Evolutionary conservation across 2,113 vertebrate genomes (phyloP), one percentile per base, ranked within the genome.

Genomic region (Thamnaconus septentrionalis): DNA sequence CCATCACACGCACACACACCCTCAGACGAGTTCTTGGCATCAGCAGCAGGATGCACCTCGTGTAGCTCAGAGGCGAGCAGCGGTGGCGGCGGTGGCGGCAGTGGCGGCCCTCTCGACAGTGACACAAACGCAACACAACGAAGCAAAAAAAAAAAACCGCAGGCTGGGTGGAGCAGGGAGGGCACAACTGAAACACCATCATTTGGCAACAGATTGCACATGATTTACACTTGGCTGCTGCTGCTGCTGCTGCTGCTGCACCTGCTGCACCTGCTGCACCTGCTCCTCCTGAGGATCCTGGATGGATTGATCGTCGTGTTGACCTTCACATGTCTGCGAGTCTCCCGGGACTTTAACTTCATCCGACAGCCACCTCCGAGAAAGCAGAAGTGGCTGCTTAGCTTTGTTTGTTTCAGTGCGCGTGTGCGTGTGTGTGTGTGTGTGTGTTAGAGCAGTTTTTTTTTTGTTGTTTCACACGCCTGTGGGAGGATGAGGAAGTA

Each of bases 401-500:
- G 49, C 54, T 40, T n/a, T 8, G 8, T 55, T 70, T 73, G 59
- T 56, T 69, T 72, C 51, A 69, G 55, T 70, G 6, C 4, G 47
- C 5, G 12, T 56, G 70, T 57, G 60, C 41, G 50, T 55, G 53
- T 45, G 61, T 64, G 58, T 62, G 48, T 53, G 56, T 49, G 60
- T 44, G 66, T 62, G 64, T 61, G 31, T 72, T 40, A 7, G 45
- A 64, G 41, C 55, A 85, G 70, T 88, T 87, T 89, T 73, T 73
- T 76, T 91, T 88, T 91, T 31, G 75, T 50, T 11, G 75, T 56
- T 66, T 70, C 66, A 4, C 42, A 40, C 10, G 43, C 66, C 68
- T 60, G 82, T 76, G 73, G 73, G 70, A 78, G 79, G 54, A 79
- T 85, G 75, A 91, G 91, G 91, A 92, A 92, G 88, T 91, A 69